Base-by-base conservation (phyloP, 2,888 invertebrate species). In the Tinea semifulvella region DNA sequence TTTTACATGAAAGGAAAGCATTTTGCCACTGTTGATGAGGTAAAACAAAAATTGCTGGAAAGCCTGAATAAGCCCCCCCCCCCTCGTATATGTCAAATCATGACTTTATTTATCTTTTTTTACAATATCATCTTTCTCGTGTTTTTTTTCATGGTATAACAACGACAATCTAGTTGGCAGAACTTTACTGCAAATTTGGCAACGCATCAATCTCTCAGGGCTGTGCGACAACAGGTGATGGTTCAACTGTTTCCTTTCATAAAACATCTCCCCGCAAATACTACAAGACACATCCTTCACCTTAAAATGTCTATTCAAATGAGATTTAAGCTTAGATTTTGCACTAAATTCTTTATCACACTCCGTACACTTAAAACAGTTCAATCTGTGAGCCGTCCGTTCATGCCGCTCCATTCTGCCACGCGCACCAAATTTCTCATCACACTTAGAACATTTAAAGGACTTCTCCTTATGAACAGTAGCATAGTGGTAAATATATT, bases 371-470 rank as follows among this genome's bases (percentile, higher is more conserved):
- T 22, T 3, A 8, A 40, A 40, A 13, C 40, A 40, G 8, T 17
- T 60, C 0, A 74, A 39, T 19, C 68, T 55, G 14, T 80, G 80
- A 0, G 48, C 51, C 0, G 48, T 4, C 5, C 47, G 60, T 20
- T 74, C 69, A 42, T 80, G 80, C 0, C 49, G 50, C 42, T 70
- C 74, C 1, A 77, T 57, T 1, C 57, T 52, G 0, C 51, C 53
- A 38, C 73, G 74, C 47, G 65, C 75, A 0, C 53, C 48, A 19
- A 80, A 80, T 0, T 59, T 63, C 28, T 74, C 71, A 0, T 56
- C 1, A 26, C 80, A 80, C 36, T 60, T 70, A 1, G 56, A 54
- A 22, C 80, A 80, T 51, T 69, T 71, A 22, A 13, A 40, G 8
- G 13, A 7, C n/a, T 22, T 40, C 5, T 40, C 22, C 22, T 40